A percentile compares a stretch with the other conserved stretches of the same genome.
Evolutionary conservation across 2,888 invertebrate genomes (phyloP).

Genomic region (Gibbula magus): DNA sequence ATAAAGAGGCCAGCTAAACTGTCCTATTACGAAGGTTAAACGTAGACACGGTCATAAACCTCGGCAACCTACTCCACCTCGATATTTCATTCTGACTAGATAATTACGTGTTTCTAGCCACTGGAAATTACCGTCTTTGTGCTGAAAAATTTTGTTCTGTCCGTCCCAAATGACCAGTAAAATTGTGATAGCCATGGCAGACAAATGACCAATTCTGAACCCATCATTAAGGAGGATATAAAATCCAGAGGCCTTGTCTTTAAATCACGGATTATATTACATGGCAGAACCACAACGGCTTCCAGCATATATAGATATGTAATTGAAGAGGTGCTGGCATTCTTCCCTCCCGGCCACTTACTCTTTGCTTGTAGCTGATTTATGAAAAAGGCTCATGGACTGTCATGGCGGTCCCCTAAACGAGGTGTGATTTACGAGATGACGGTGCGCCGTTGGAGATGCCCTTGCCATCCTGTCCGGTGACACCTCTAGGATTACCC

Average conservation of each 20-base stretch:
- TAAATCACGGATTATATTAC: conserved; percentile 10
- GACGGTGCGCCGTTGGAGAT: conserved; percentile 4
- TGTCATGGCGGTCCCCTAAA: conserved; percentile 11
- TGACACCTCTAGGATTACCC: conserved; percentile 25
- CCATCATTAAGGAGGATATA: conserved; percentile 13
- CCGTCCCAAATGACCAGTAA: conserved; percentile 20
- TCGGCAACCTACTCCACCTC: not conserved
- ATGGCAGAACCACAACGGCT: not conserved
- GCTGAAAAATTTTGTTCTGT: conserved; percentile 4
- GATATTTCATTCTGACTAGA: conserved; percentile 20
- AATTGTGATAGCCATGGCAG: conserved; percentile 21
- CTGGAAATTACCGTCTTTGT: not conserved
- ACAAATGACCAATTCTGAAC: conserved; percentile 22
- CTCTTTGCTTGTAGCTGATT: conserved; percentile 16
- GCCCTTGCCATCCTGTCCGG: conserved; percentile 14
- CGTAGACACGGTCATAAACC: not conserved
- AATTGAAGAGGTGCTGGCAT: conserved; percentile 15
- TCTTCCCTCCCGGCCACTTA: not conserved
- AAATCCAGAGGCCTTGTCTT: conserved; percentile 12
- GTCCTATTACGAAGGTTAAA: no score
- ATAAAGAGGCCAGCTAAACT: not conserved
- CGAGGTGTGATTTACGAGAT: conserved; percentile 19
- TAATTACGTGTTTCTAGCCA: conserved; percentile 13
- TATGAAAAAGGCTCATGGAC: not conserved
- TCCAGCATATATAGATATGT: conserved; percentile 14